A percentile compares a stretch with the other conserved stretches of the same genome.
These are phyloP conservation scores for Aegotheles bennettii DNA, from an alignment of 2,113 vertebrate genomes.

Conservation along the genomic window DNA sequence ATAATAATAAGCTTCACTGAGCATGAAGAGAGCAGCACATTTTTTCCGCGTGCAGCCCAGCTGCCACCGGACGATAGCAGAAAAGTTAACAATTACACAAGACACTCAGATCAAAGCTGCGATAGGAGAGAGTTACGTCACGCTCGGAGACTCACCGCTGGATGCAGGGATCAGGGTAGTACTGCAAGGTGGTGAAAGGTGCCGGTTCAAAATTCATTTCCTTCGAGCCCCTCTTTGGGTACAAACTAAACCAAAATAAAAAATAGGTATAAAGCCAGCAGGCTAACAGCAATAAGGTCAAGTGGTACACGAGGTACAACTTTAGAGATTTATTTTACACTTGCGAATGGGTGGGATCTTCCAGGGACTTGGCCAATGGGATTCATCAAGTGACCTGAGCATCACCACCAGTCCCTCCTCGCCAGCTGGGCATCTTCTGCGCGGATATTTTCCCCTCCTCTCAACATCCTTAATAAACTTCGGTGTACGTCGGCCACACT, in stretches of 20 bases:
- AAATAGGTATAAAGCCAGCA: constrained; percentile 71
- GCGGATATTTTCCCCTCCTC: constrained; percentile 58
- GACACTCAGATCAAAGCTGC: constrained; percentile 6
- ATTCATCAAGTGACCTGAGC: constrained; percentile 74
- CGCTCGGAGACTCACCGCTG: constrained; percentile 85
- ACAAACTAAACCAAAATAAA: constrained; percentile 65
- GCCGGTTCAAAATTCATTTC: constrained; percentile 87
- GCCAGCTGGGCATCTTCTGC: constrained; percentile 86
- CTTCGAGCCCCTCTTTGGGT: constrained; percentile 67
- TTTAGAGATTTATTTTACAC: constrained; percentile 86
- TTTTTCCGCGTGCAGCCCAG: constrained; percentile 53
- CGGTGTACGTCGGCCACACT: constrained; percentile 51
- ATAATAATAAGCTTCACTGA: constrained; percentile 51
- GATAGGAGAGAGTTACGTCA: constrained; percentile 44
- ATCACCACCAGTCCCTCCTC: constrained; percentile 79
- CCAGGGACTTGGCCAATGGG: constrained; percentile 84
- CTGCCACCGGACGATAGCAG: constrained; percentile 22
- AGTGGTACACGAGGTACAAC: constrained; percentile 85
- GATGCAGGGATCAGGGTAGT: constrained; percentile 89
- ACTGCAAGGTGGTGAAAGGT: constrained; percentile 85
- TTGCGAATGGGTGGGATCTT: constrained; percentile 83
- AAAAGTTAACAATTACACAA: constrained; percentile 56
- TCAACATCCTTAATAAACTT: constrained; percentile 64
- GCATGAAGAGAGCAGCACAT: constrained; percentile 51
- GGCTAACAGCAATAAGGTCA: constrained; percentile 87